phyloP scores from a whole-genome alignment of 2,888 invertebrate genomes.

The Omphaloscelis lunosa region DNA sequence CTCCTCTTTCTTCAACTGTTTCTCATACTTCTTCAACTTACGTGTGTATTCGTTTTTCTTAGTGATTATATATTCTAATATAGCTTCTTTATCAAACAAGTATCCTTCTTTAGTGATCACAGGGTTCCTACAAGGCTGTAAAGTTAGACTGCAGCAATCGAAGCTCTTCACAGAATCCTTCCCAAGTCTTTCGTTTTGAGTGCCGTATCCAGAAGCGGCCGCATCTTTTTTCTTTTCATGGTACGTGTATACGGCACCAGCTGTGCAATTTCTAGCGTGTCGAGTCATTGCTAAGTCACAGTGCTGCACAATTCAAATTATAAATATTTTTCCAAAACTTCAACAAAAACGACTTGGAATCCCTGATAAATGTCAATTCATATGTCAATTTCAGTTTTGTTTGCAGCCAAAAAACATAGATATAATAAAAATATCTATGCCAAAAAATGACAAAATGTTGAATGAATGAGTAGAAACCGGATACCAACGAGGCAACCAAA shows the following conservation, averaged over 20 bases:
- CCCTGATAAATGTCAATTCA: too few relatives aligned
- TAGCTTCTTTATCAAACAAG: slow-evolving; percentile 99
- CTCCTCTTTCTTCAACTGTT: slow-evolving; percentile 94
- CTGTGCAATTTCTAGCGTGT: slow-evolving; percentile 99
- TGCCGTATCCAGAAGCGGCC: slow-evolving; percentile 97
- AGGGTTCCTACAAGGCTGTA: slow-evolving; percentile 98
- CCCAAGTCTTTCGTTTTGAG: slow-evolving; percentile 95
- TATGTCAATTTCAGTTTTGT: too few relatives aligned
- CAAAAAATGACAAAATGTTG: too few relatives aligned
- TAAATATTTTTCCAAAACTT: background rate
- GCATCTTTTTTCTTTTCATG: slow-evolving; percentile 99
- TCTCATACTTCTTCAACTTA: slow-evolving; percentile 97
- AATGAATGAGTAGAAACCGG: background rate
- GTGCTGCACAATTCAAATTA: background rate
- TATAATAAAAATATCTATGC: too few relatives aligned
- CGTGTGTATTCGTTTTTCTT: slow-evolving; percentile 98
- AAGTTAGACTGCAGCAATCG: slow-evolving; percentile 98
- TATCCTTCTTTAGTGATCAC: slow-evolving; percentile 96
- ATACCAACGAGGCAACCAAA: background rate
- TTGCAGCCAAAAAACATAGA: too few relatives aligned
- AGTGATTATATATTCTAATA: slow-evolving; percentile 97
- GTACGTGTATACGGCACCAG: slow-evolving; percentile 99
- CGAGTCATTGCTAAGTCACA: slow-evolving; percentile 93
- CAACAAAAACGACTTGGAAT: slow-evolving; percentile 5
- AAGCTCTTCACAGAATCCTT: slow-evolving; percentile 98